phyloP scores from a whole-genome alignment of 2,888 invertebrate genomes.

The Andrena bicolor region DNA sequence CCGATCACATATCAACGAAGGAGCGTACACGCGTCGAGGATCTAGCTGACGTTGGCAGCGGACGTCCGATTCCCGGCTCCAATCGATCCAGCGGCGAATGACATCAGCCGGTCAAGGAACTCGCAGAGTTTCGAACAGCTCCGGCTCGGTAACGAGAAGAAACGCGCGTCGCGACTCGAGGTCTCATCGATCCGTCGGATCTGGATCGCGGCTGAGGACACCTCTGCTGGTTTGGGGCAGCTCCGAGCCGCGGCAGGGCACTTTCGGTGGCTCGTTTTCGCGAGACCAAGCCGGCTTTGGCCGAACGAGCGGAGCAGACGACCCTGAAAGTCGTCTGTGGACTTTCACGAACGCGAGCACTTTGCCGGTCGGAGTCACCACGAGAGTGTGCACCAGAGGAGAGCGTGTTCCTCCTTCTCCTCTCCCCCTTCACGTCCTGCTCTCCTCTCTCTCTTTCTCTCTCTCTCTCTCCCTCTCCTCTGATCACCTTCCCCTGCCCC shows the following conservation, averaged over 20 bases:
- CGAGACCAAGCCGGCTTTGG: constrained; percentile 65
- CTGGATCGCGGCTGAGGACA: constrained; percentile 14
- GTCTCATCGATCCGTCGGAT: constrained; percentile 36
- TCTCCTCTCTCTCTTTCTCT: constrained; percentile 30
- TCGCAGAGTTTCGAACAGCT: constrained; percentile 28
- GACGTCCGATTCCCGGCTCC: background rate
- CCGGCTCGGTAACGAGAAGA: background rate
- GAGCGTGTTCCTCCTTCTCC: constrained; percentile 70
- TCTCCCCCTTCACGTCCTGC: constrained; percentile 40
- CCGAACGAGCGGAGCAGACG: constrained; percentile 76
- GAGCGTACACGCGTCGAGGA: background rate
- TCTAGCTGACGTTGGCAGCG: constrained; percentile 7
- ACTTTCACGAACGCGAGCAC: constrained; percentile 83
- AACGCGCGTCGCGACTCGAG: constrained; percentile 22
- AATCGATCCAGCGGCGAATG: constrained; percentile 18
- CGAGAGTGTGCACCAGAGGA: constrained; percentile 75
- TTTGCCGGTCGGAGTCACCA: constrained; percentile 78
- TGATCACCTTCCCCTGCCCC: constrained; percentile 33
- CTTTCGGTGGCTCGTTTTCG: constrained; percentile 60
- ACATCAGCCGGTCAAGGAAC: constrained; percentile 52
- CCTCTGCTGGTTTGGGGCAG: constrained; percentile 5
- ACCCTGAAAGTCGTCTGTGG: constrained; percentile 82
- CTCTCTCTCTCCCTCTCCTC: constrained; percentile 18
- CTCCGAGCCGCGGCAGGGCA: constrained; percentile 29
- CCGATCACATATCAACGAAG: constrained; percentile 32